phyloP scores from a whole-genome alignment of 2,888 invertebrate species.

The Acronicta aceris region DNA sequence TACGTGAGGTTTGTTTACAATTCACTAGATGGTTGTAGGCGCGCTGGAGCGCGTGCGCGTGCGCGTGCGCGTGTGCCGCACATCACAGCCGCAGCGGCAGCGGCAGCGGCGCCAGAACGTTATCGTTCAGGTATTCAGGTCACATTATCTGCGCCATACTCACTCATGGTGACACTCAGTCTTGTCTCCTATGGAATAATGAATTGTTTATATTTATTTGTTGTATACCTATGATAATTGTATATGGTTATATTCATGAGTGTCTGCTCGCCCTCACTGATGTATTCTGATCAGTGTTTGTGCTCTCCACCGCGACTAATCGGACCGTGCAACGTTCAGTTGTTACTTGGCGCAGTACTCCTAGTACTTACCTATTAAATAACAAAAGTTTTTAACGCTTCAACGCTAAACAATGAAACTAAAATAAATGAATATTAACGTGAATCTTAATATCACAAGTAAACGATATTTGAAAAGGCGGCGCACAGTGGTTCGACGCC shows the following conservation, averaged over 20 bases:
- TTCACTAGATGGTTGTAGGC: too few relatives aligned
- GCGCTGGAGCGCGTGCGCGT: too few relatives aligned
- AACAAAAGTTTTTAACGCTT: conserved; percentile 5
- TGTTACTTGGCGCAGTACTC: too few relatives aligned
- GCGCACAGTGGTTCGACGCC: too few relatives aligned
- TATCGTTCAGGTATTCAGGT: conserved; percentile 1
- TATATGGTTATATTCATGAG: background rate
- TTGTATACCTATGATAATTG: background rate
- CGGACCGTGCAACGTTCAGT: background rate
- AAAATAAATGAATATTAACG: background rate
- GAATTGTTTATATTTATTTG: background rate
- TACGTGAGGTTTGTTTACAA: background rate
- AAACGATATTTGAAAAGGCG: too few relatives aligned
- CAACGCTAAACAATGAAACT: conserved; percentile 1
- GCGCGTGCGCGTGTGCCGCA: too few relatives aligned
- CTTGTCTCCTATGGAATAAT: background rate
- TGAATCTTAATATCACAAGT: too few relatives aligned
- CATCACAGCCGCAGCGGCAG: background rate
- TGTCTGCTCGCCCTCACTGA: background rate
- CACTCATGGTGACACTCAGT: background rate
- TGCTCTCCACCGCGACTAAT: conserved; percentile 10
- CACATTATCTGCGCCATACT: background rate
- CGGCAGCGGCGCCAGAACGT: background rate
- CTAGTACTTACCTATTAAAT: too few relatives aligned
- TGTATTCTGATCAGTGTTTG: conserved; percentile 1